phyloP scores from a whole-genome alignment of 2,113 vertebrate species.

The Ibidorhyncha struthersii region DNA sequence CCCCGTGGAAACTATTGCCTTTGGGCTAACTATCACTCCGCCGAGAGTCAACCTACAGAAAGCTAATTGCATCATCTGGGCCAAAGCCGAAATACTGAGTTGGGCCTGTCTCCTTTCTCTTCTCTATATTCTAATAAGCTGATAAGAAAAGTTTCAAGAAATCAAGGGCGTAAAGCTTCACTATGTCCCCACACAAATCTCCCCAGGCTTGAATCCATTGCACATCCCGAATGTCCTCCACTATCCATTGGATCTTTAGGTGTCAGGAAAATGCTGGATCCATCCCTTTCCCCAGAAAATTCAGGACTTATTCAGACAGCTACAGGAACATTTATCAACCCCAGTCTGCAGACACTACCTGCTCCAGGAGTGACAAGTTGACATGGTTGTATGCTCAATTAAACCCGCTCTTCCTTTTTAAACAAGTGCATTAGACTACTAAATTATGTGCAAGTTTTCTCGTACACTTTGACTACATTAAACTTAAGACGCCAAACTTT shows the following conservation, averaged over 20 bases:
- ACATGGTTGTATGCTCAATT: constrained; percentile 74
- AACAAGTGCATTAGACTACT: constrained; percentile 67
- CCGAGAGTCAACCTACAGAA: neutral
- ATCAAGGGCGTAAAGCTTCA: neutral
- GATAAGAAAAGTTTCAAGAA: neutral
- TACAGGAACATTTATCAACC: neutral
- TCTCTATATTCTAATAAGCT: neutral
- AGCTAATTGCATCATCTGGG: neutral
- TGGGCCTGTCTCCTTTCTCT: neutral
- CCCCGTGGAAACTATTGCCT: neutral
- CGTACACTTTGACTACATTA: constrained; percentile 54
- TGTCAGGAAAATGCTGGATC: neutral
- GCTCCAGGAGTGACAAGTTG: constrained; percentile 66
- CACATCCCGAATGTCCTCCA: neutral
- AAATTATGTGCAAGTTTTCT: constrained; percentile 71
- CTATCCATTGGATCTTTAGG: neutral
- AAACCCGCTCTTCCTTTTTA: constrained; percentile 67
- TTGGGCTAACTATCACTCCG: neutral
- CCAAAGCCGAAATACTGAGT: neutral
- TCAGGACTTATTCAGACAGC: constrained; percentile 5
- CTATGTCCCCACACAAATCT: accelerated
- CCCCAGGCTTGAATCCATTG: neutral
- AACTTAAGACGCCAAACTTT: constrained; percentile 62
- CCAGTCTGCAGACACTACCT: constrained; percentile 39
- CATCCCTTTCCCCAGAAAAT: neutral